Evolutionary conservation across 2,888 invertebrate species (phyloP), one percentile per base, ranked within the genome.

Genomic region (Conops quadrifasciatus): DNA sequence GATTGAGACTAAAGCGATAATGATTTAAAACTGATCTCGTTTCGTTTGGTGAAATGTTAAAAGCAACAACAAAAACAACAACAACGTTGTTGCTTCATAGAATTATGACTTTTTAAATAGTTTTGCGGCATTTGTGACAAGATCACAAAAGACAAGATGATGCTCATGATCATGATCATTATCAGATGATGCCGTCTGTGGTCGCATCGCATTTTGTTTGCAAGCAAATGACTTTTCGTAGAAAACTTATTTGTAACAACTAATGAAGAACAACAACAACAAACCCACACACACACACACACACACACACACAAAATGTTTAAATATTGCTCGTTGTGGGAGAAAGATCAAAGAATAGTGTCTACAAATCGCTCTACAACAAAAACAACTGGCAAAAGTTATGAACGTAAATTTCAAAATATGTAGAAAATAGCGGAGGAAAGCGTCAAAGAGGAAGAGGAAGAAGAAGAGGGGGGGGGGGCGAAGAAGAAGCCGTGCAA

Each of bases 21-120:
- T 82, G 81, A 81, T 81, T 81, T 81, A 81, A 77, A 82, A 80
- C 80, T 78, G 77, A 36, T 36, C 36, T 36, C 36, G 9, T 36
- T 36, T 36, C 36, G 36, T 36, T n/a, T 36, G 36, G 4, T 36
- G 36, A 36, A 36, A 36, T 80, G 81, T 79, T 80, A 79, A 78
- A 75, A 79, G 77, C 62, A 36, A 67, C 2, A 26, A n/a, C 16
- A 45, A 21, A 2, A 58, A n/a, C 58, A 16, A 45, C 26, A 47
- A 47, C 59, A 26, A 28, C 53, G 28, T 3, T 24, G 16, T 24
- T 19, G 28, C 1, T 78, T 76, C 77, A 72, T 26, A 74, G 77
- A 78, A 77, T 75, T 76, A 75, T 75, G 72, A 43, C 70, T 75
- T 74, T 75, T 78, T 75, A 75, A 76, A 76, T 73, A 64, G 26